Conservation (phyloP, 2,888 invertebrate genomes). For the Neocrepidodera transversa region DNA sequence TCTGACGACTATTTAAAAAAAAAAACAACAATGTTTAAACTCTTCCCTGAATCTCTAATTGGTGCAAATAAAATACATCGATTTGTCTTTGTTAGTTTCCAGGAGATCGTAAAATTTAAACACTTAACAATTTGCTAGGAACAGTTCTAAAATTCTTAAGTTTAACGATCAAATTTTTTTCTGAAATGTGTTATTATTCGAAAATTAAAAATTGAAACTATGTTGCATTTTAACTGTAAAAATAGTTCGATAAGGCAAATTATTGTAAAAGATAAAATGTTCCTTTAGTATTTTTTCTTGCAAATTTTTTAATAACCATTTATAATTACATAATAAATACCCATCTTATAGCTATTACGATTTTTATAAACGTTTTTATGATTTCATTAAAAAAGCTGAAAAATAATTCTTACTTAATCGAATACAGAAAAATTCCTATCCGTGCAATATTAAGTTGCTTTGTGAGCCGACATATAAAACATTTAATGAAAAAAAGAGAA, state of each 20-base stretch:
- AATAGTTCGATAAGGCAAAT: no score
- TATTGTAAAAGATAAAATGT: no score
- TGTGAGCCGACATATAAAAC: not conserved
- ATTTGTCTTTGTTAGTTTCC: constrained; percentile 22
- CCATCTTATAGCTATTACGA: no score
- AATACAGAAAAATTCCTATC: not conserved
- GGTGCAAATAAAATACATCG: constrained; percentile 25
- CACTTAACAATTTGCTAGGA: constrained; percentile 17
- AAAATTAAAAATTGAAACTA: no score
- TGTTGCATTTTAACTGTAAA: no score
- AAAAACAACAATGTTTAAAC: no score
- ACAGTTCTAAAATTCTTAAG: constrained; percentile 24
- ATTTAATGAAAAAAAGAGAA: not conserved
- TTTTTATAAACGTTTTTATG: not conserved
- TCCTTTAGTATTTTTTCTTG: no score
- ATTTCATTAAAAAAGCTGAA: not conserved
- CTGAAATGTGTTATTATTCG: no score
- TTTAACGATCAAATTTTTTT: no score
- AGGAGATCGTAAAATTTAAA: constrained; percentile 33
- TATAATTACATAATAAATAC: no score
- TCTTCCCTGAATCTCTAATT: constrained; percentile 19
- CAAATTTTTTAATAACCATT: no score
- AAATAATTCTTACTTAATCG: constrained; percentile 1
- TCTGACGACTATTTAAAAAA: no score
- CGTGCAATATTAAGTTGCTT: constrained; percentile 15